phyloP scores from a whole-genome alignment of 2,888 invertebrate species.

The Metacarcinus magister region DNA sequence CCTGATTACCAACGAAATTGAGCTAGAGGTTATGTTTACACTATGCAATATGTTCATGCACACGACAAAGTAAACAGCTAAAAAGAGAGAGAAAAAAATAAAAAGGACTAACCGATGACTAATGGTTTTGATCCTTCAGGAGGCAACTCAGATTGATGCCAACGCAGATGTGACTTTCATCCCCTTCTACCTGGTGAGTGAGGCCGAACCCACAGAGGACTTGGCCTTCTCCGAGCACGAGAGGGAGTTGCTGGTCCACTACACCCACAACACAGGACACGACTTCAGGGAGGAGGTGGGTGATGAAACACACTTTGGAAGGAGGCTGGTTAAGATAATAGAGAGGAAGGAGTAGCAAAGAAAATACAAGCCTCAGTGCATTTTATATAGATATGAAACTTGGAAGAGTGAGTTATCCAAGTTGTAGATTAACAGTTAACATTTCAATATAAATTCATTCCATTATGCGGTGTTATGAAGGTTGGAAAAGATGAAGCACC shows the following conservation, averaged over 20 bases:
- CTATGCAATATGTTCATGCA: neutral
- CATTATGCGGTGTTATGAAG: no score
- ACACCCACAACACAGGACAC: conserved; percentile 79
- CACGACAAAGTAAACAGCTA: neutral
- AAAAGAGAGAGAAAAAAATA: neutral
- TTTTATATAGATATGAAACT: neutral
- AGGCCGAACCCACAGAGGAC: conserved; percentile 75
- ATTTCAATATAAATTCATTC: no score
- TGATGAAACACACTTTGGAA: neutral
- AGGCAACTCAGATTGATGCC: conserved; percentile 76
- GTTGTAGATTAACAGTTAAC: no score
- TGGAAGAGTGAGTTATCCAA: no score
- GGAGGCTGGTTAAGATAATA: neutral
- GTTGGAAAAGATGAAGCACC: no score
- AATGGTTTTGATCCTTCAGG: conserved; percentile 60
- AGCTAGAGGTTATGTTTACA: neutral
- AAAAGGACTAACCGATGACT: neutral
- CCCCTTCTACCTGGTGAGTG: conserved; percentile 77
- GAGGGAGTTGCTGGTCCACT: conserved; percentile 76
- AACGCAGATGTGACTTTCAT: conserved; percentile 76
- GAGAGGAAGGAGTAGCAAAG: neutral
- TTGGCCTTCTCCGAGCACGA: conserved; percentile 78
- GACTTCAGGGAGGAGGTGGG: conserved; percentile 79
- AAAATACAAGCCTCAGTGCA: neutral
- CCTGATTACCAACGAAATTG: no score